Conservation (phyloP, 2,113 vertebrate species). For the Pipa parva region DNA sequence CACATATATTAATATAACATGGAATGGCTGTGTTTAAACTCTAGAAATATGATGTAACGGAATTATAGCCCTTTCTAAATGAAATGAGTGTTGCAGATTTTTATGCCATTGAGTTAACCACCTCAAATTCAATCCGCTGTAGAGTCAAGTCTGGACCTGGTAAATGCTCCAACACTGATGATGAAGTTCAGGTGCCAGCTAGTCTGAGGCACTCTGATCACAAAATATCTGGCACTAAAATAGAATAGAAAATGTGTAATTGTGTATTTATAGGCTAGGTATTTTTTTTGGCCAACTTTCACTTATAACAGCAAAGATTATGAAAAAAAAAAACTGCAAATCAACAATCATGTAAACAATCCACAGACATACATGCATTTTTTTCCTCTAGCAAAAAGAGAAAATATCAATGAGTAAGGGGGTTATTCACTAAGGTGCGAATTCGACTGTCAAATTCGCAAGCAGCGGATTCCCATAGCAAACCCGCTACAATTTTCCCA, state of each 20-base stretch:
- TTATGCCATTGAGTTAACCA: conserved; percentile 11
- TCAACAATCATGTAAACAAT: no score
- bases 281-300: no score
- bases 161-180: conserved; percentile 10
- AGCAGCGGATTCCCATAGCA: no score
- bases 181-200: conserved; percentile 1
- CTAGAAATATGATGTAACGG: conserved; percentile 2
- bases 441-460: no score
- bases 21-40: conserved; percentile 2
- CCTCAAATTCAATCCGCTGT: not conserved
- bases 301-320: no score
- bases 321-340: no score
- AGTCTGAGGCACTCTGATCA: not conserved
- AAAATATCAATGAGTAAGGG: no score
- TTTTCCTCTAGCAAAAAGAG: no score
- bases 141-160: conserved; percentile 8
- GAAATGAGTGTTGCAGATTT: not conserved
- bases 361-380: no score
- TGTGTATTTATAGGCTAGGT: conserved; percentile 2
- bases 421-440: no score
- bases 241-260: not conserved
- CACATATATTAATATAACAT: no score
- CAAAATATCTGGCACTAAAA: not conserved
- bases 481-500: no score
- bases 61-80: not conserved